Evolutionary conservation across 2,797 vertebrate genomes (phyloP).

Genomic region (Danionella dracula): DNA sequence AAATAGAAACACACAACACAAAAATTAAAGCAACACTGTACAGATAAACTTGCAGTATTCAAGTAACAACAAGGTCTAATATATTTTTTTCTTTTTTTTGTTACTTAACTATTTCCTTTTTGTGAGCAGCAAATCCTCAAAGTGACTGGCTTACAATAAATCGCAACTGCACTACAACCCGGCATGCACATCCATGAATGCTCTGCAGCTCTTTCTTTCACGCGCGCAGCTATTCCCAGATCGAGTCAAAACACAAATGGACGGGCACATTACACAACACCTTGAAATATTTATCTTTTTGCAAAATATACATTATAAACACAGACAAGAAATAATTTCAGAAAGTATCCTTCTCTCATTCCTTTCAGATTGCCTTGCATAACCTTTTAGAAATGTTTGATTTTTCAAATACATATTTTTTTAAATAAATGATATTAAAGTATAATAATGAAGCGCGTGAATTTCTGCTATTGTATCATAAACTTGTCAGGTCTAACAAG

Average conservation of each 20-base stretch:
- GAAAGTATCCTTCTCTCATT: conserved; percentile 3
- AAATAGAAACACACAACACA: conserved; percentile 77
- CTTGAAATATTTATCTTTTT: conserved; percentile 56
- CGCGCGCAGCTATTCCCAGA: conserved; percentile 15
- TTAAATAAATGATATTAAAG: background rate
- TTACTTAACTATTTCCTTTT: background rate
- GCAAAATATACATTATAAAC: conserved; percentile 51
- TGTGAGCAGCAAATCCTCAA: conserved; percentile 48
- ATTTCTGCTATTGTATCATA: too few species aligned
- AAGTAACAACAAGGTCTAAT: conserved; percentile 60
- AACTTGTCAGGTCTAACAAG: too few species aligned
- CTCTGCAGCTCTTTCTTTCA: conserved; percentile 43
- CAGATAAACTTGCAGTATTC: conserved; percentile 44
- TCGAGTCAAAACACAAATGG: conserved; percentile 44
- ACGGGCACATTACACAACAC: conserved; percentile 69
- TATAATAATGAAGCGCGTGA: background rate
- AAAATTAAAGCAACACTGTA: conserved; percentile 66
- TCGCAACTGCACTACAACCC: conserved; percentile 63
- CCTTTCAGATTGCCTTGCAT: background rate
- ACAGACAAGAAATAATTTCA: conserved; percentile 57
- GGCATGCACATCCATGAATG: conserved; percentile 71
- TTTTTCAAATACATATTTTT: too few species aligned
- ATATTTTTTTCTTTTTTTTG: conserved; percentile 25
- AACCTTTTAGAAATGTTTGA: background rate
- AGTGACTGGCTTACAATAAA: conserved; percentile 59